Evolutionary conservation across 2,113 vertebrate genomes (phyloP), one percentile per base, ranked within the genome.

Genomic region (Gavialis gangeticus): DNA sequence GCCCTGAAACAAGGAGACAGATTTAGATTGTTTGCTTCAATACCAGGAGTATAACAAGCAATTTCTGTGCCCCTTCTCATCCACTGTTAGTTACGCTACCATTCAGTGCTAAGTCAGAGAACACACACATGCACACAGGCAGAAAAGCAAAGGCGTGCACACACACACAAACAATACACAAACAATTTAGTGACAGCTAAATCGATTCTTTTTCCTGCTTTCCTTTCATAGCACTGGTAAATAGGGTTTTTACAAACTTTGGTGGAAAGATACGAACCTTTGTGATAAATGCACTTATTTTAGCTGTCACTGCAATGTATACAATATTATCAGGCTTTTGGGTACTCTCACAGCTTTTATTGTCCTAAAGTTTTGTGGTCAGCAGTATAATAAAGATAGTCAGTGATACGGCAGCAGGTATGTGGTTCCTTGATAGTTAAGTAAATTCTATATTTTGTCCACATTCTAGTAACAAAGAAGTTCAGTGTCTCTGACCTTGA

Each of bases 401-500:
- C 63, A 54, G 37, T 86, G 3, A 30, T 80, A 85, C 9, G 18
- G 71, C 71, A 88, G n/a, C n/a, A 46, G 9, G 6, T 54, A 6
- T 3, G 1, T 76, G 30, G 30, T 82, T 89, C 75, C 82, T 92
- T 82, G 64, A 34, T 79, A 34, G 57, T 85, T 82, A 84, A 94
- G 24, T 62, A 71, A 87, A 91, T 91, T 82, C 77, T 79, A 30
- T 89, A 84, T 96, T 97, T 89, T 94, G 95, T 75, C 94, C 92
- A 90, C 54, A 34, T 94, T 64, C 91, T 88, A 89, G 78, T 90
- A 94, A 93, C 90, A 85, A 84, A 96, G 87, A 94, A 91, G 78
- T 87, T 96, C 75, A 6, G 0, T 87, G 66, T 91, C 91, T 95
- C 96, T 98, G 97, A 98, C 98, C 98, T 98, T 98, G 97, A 97